Evolutionary conservation across 1,140 invertebrate genomes (phyloP), one percentile per base, ranked within the genome.

Genomic region (Sipha flava): DNA sequence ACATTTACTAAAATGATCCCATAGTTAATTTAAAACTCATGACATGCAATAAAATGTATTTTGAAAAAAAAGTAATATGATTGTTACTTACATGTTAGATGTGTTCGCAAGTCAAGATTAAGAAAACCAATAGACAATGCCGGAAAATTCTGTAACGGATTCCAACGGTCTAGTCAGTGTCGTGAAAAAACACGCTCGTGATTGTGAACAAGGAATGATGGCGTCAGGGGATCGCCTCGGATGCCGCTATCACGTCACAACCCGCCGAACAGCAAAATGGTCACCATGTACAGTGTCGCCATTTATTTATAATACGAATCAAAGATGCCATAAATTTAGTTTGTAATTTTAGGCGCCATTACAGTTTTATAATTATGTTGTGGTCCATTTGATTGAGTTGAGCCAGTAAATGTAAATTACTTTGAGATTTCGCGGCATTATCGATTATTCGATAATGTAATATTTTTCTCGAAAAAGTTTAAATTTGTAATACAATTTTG

Each of bases 191-290:
- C 40, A 18, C 40, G 66, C 43, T 45, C 14, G 40, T n/a, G 37
- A 70, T 18, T 66, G 40, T 23, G 40, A 70, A 70, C 66, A 70
- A 66, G 66, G 66, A 70, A 70, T 70, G 40, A 47, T 47, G 66
- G 43, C 66, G 40, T 18, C 66, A 23, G 64, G 40, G 12, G 34
- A 26, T 21, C 66, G 40, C 23, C 40, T 47, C 10, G 2, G 40
- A 29, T 47, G 40, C 40, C 66, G 23, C 66, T 66, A 66, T 66
- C 64, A 43, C 21, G 64, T 66, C 64, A 66, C 21, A 43, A 66
- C 64, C 64, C 37, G 34, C 64, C 37, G 49, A 54, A 23, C 21
- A 54, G 21, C 18, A 16, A 7, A 43, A 23, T 21, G 21, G 21
- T n/a, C 37, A 16, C 3, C 0, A 9, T 6, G 0, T 26, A 21